Evolutionary conservation across 2,113 vertebrate species (phyloP).

Genomic region (Eidolon helvum): DNA sequence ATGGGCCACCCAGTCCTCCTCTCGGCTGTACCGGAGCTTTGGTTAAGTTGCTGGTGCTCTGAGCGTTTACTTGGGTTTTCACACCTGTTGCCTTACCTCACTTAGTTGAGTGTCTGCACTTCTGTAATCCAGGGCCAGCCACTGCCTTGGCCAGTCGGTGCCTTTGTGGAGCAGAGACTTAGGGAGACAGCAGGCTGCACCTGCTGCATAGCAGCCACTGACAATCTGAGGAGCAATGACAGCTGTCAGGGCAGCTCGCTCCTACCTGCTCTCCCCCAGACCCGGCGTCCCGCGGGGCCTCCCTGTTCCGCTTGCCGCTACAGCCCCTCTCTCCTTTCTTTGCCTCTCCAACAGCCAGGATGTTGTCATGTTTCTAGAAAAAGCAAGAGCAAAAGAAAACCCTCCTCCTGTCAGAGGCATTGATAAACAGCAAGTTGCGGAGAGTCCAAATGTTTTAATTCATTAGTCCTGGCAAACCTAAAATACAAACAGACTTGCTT

Average conservation of each 20-base stretch:
- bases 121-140: slow-evolving; percentile 86
- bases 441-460: slow-evolving; percentile 86
- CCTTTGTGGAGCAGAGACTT: slow-evolving; percentile 84
- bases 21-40: slow-evolving; percentile 70
- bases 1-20: slow-evolving; percentile 64
- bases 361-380: slow-evolving; percentile 82
- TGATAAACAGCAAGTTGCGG: slow-evolving; percentile 83
- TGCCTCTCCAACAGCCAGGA: slow-evolving; percentile 78
- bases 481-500: slow-evolving; percentile 90
- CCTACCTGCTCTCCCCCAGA: slow-evolving; percentile 88
- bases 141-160: slow-evolving; percentile 85
- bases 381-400: slow-evolving; percentile 78
- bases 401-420: slow-evolving; percentile 84
- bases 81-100: slow-evolving; percentile 90
- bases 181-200: slow-evolving; percentile 85
- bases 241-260: slow-evolving; percentile 84
- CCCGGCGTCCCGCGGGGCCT: slow-evolving; percentile 79
- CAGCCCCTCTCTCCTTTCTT: slow-evolving; percentile 79
- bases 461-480: slow-evolving; percentile 88
- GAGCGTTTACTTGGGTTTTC: slow-evolving; percentile 73
- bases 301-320: slow-evolving; percentile 78
- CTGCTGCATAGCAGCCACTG: slow-evolving; percentile 86
- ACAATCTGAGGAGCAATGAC: slow-evolving; percentile 84
- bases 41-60: slow-evolving; percentile 76
- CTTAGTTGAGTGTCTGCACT: slow-evolving; percentile 85